Percentiles rank a stretch among this genome's conserved stretches.
These are phyloP conservation scores for Serripes groenlandicus DNA, from an alignment of 2,888 invertebrate genomes.

Conservation along the genomic window DNA sequence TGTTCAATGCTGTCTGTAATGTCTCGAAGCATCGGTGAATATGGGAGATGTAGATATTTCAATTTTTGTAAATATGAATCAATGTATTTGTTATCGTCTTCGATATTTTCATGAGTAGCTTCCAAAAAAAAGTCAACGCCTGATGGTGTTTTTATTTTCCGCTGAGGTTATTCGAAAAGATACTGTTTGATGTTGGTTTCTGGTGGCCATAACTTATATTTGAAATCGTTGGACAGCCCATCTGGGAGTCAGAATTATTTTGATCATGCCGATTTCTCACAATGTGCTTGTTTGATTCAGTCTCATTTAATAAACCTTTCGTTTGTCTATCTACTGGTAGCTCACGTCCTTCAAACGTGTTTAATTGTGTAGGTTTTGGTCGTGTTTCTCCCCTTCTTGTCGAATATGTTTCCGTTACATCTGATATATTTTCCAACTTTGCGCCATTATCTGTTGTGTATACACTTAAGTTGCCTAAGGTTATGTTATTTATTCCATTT, in stretches of 20 bases:
- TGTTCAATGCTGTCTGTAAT: constrained; percentile 29
- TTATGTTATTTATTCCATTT: constrained; percentile 4
- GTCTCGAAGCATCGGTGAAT: constrained; percentile 13
- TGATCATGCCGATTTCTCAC: too few species aligned
- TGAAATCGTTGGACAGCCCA: too few species aligned
- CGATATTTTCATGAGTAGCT: background rate
- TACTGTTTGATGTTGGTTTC: background rate
- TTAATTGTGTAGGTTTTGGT: too few species aligned
- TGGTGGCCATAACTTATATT: too few species aligned
- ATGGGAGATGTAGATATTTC: constrained; percentile 14
- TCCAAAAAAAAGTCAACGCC: constrained; percentile 3
- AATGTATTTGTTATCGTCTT: background rate
- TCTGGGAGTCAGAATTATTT: too few species aligned
- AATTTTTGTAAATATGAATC: constrained; percentile 5
- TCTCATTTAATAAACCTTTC: too few species aligned
- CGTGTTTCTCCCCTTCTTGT: background rate
- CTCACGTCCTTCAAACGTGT: too few species aligned
- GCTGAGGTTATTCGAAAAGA: background rate
- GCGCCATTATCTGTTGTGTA: background rate
- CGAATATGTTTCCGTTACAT: background rate
- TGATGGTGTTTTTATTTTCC: constrained; percentile 9
- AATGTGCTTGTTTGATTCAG: too few species aligned
- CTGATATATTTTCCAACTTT: background rate
- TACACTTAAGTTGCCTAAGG: constrained; percentile 1
- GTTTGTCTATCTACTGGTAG: too few species aligned